These are phyloP conservation scores for Parauchenoglanis ngamensis DNA, from an alignment of 2,797 vertebrate species.

Conservation along the genomic window DNA sequence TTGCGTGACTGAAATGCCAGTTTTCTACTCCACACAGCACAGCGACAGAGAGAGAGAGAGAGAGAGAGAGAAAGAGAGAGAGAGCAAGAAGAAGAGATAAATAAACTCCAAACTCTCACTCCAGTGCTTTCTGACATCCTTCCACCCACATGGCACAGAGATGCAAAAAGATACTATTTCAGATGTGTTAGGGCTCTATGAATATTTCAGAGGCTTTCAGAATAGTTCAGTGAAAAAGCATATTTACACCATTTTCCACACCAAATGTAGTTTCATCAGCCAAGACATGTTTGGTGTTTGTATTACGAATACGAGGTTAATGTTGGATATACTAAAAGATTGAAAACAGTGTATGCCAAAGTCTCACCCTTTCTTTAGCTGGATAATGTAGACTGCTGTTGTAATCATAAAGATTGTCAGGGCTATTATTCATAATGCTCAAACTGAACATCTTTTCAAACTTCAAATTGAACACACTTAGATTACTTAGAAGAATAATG, in stretches of 20 bases:
- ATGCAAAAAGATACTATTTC: conserved; percentile 35
- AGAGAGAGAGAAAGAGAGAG: background rate
- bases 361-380: background rate
- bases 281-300: background rate
- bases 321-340: background rate
- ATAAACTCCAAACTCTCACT: background rate
- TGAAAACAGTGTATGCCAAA: background rate
- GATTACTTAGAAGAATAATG: background rate
- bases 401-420: background rate
- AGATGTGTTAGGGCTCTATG: conserved; percentile 20
- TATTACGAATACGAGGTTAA: background rate
- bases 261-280: background rate
- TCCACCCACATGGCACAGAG: conserved; percentile 48
- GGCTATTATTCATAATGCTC: background rate
- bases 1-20: conserved; percentile 36
- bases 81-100: background rate
- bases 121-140: conserved; percentile 20
- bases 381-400: background rate
- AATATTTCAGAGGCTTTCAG: background rate
- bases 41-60: background rate
- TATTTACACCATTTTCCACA: background rate
- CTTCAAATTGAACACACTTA: background rate
- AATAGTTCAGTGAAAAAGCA: background rate
- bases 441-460: conserved; percentile 1
- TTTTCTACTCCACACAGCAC: conserved; percentile 22